Base-by-base conservation (phyloP, 2,113 vertebrate genomes). In the Chaetorhynchus papuensis region DNA sequence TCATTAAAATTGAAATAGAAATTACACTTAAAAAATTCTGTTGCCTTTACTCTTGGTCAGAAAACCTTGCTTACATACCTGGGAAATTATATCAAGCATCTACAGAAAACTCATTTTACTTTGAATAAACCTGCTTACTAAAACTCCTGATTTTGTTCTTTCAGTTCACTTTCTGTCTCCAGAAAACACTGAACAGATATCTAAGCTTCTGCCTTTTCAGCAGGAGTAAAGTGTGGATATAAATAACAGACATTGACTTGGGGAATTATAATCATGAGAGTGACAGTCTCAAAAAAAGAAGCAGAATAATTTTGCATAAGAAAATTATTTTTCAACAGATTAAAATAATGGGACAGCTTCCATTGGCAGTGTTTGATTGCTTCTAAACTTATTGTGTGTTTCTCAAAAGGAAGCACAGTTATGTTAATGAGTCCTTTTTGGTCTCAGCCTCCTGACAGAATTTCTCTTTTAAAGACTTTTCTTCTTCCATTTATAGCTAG, bases 241-340 rank as follows among this genome's bases (percentile, higher is more conserved):
- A 95, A 96, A 93, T 95, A 96, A 94, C 93, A 94, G 95, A 87
- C 65, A 87, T 33, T 91, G 87, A 87, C 53, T 94, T 79, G 61
- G 57, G 39, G 61, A 96, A 97, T 91, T 95, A 87, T 84, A 93
- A 94, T 91, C 70, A 79, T 75, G 70, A 95, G 64, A 91, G 15
- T 76, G 81, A 94, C 1, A 12, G 82, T 15, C 61, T 69, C 1
- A 0, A 71, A 79, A 90, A 95, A 81, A 86, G 64, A 60, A 82
- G 31, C 39, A 56, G 89, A 91, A 95, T 89, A 95, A 94, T 87
- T 93, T 94, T 96, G 87, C 75, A 83, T 87, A 69, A 69, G 66
- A 80, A 91, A 93, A 91, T 42, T 57, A 85, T 94, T 95, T 93
- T 95, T 70, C 66, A 83, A 74, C 31, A 41, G 82, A 78, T 65